Conservation (phyloP, 2,113 vertebrate species). For the Sapajus apella region DNA sequence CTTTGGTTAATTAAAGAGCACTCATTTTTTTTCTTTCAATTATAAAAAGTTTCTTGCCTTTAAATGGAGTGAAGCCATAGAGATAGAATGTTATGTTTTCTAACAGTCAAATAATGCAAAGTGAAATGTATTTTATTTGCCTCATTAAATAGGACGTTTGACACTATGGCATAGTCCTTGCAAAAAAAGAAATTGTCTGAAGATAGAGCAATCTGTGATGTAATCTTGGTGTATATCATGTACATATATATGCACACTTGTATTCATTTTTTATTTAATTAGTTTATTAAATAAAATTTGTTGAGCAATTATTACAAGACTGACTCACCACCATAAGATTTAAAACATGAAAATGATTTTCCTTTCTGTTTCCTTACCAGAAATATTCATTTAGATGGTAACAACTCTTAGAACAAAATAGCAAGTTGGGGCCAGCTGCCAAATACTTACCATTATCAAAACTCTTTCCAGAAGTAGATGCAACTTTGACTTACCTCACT, state of each 20-base stretch:
- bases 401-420: conserved; percentile 89
- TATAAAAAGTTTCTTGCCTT: not conserved
- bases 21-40: not conserved
- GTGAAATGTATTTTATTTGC: not conserved
- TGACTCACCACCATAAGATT: conserved; percentile 44
- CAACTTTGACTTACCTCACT: conserved; percentile 82
- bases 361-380: conserved; percentile 87
- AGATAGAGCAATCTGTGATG: not conserved
- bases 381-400: conserved; percentile 87
- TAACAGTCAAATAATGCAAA: not conserved
- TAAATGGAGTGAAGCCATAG: not conserved
- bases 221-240: not conserved
- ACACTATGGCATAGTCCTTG: not conserved
- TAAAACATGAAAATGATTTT: conserved; percentile 76
- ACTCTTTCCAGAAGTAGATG: conserved; percentile 80
- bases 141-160: not conserved
- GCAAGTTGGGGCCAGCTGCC: conserved; percentile 89
- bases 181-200: not conserved
- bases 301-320: not conserved
- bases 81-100: not conserved
- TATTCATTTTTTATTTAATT: not conserved
- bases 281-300: not conserved
- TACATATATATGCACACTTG: not conserved
- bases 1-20: not conserved
- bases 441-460: conserved; percentile 88